Evolutionary conservation across 2,888 invertebrate genomes (phyloP).

Genomic region (Andrena haemorrhoa): DNA sequence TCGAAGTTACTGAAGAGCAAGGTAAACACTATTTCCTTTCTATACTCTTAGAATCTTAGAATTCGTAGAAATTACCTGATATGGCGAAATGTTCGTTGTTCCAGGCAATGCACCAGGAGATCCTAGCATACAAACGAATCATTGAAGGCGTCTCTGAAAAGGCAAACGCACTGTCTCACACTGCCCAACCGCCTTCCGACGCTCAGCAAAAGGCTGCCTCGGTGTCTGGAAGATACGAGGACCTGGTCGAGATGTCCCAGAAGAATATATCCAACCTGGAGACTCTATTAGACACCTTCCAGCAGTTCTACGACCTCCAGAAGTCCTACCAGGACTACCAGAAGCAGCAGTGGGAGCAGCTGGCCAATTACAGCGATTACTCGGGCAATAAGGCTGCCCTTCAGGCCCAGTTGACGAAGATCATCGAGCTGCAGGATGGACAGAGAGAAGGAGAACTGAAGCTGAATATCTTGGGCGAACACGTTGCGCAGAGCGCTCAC

Average conservation of each 20-base stretch:
- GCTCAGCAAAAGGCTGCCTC: conserved; percentile 90
- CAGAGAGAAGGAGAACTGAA: conserved; percentile 92
- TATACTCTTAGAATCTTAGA: not conserved
- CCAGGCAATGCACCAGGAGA: conserved; percentile 93
- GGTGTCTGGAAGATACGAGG: conserved; percentile 91
- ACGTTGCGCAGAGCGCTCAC: conserved; percentile 89
- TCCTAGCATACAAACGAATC: conserved; percentile 94
- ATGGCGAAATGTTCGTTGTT: conserved; percentile 15
- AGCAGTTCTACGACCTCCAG: conserved; percentile 94
- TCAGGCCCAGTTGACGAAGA: conserved; percentile 92
- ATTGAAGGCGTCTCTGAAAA: conserved; percentile 96
- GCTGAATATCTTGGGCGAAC: conserved; percentile 90
- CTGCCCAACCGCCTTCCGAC: conserved; percentile 87
- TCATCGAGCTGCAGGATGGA: conserved; percentile 92
- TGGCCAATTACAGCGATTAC: conserved; percentile 93
- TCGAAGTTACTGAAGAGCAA: conserved; percentile 94
- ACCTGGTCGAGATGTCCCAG: conserved; percentile 89
- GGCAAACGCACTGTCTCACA: conserved; percentile 88
- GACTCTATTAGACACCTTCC: conserved; percentile 91
- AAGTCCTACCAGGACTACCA: conserved; percentile 95
- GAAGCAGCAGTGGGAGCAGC: conserved; percentile 95
- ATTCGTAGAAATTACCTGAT: not conserved
- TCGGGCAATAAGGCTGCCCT: conserved; percentile 94
- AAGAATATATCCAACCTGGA: conserved; percentile 91
- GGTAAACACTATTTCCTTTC: conserved; percentile 73